Evolutionary conservation across 2,113 vertebrate genomes (phyloP).

Genomic region (Proteles cristata): DNA sequence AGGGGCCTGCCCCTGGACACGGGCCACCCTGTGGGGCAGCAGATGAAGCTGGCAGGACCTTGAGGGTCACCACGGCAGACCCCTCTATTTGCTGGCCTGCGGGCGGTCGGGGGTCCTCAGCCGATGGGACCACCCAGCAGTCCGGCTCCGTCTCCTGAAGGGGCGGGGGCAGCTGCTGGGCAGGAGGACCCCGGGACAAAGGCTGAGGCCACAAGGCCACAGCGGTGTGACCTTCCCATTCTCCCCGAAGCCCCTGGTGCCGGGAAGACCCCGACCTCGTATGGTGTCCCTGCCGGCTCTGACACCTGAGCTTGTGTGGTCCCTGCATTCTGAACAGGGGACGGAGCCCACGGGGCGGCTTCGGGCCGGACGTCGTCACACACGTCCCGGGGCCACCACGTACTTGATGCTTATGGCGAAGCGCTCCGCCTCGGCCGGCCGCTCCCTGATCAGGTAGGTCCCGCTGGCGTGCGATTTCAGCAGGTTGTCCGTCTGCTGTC

Average conservation of each 20-base stretch:
- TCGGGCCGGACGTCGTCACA: too few species aligned
- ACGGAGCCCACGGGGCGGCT: too few species aligned
- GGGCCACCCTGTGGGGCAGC: neutral
- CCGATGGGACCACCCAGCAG: accelerated
- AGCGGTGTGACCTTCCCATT: accelerated
- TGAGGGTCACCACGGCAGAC: neutral
- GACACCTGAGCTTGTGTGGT: too few species aligned
- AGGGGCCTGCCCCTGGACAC: neutral
- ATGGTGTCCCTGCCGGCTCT: neutral
- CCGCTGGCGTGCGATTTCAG: constrained; percentile 95
- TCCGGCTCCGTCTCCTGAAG: neutral
- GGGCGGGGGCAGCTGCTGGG: neutral
- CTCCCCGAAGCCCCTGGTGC: neutral
- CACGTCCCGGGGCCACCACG: constrained; percentile 55
- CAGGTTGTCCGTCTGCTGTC: constrained; percentile 97
- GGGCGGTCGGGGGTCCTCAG: neutral
- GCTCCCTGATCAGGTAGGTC: constrained; percentile 97
- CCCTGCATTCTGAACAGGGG: too few species aligned
- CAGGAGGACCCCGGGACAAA: neutral
- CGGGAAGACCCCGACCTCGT: neutral
- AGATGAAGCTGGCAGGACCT: neutral
- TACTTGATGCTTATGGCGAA: constrained; percentile 99
- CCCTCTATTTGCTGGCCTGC: accelerated
- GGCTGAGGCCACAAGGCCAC: neutral
- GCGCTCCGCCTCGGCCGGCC: constrained; percentile 95